These are phyloP conservation scores for Rhinolophus ferrumequinum DNA, from an alignment of 2,113 vertebrate genomes.

Conservation along the genomic window DNA sequence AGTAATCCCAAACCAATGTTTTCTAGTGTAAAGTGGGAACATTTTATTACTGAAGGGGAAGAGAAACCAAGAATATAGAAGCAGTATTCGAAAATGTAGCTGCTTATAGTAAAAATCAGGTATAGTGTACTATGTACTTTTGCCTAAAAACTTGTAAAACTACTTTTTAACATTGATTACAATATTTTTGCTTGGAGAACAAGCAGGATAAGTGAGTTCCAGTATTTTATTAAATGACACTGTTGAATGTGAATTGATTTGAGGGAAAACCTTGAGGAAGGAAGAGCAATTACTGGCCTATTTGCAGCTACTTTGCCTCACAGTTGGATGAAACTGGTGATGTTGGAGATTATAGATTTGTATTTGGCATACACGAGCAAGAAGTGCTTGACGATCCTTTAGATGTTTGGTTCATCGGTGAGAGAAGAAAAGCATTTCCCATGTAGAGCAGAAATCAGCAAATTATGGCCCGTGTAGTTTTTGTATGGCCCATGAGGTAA, in stretches of 20 bases:
- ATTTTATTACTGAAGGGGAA: too few species aligned
- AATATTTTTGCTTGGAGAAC: not conserved
- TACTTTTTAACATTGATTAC: too few species aligned
- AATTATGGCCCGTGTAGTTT: too few species aligned
- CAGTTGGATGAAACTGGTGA: too few species aligned
- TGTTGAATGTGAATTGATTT: not conserved
- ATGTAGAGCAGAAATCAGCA: too few species aligned
- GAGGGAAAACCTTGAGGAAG: not conserved
- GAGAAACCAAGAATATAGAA: not conserved
- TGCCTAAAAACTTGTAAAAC: not conserved
- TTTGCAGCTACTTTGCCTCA: not conserved
- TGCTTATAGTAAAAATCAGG: not conserved
- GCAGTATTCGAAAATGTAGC: not conserved
- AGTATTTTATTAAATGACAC: not conserved
- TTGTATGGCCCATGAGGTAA: too few species aligned
- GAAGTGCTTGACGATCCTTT: too few species aligned
- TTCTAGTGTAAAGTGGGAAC: not conserved
- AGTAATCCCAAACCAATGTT: not conserved
- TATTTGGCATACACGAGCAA: too few species aligned
- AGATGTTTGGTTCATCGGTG: too few species aligned
- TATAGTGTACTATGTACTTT: not conserved
- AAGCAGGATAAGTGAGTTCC: not conserved
- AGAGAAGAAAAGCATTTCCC: too few species aligned
- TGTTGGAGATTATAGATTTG: too few species aligned
- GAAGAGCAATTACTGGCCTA: not conserved